Evolutionary conservation across 53 echinoderm and acorn worm species (phyloP).

Genomic region (Paracentrotus lividus): DNA sequence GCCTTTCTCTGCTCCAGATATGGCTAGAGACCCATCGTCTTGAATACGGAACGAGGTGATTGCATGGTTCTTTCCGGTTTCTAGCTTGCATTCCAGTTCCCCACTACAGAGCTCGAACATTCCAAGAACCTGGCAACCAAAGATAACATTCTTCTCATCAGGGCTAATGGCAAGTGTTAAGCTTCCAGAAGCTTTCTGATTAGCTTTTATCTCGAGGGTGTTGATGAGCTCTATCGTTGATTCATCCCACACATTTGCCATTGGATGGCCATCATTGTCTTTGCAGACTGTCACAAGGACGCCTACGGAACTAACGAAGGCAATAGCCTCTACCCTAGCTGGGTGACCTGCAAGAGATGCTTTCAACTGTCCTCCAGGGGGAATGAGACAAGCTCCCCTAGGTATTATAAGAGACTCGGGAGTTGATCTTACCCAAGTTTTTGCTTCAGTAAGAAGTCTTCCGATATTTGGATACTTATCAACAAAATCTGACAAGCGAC

Average conservation of each 20-base stretch:
- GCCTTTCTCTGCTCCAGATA: conserved; percentile 75
- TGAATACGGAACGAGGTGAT: conserved; percentile 73
- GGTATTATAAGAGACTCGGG: conserved; percentile 79
- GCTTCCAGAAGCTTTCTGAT: conserved; percentile 46
- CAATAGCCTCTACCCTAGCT: conserved; percentile 76
- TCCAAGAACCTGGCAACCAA: conserved; percentile 76
- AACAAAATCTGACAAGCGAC: conserved; percentile 77
- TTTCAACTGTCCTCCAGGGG: conserved; percentile 89
- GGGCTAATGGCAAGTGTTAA: conserved; percentile 67
- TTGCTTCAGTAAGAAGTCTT: conserved; percentile 73
- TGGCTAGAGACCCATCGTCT: neutral
- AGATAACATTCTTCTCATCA: conserved; percentile 74
- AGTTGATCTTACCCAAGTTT: conserved; percentile 74
- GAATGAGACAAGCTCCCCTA: conserved; percentile 82
- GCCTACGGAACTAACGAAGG: conserved; percentile 72
- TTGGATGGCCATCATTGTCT: conserved; percentile 74
- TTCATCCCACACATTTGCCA: conserved; percentile 88
- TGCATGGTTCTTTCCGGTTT: conserved; percentile 67
- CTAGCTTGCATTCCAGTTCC: conserved; percentile 75
- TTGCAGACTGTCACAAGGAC: conserved; percentile 83
- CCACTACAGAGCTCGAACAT: conserved; percentile 84
- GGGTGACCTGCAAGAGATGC: conserved; percentile 90
- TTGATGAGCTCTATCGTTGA: conserved; percentile 82
- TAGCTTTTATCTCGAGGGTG: conserved; percentile 74
- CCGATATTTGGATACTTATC: conserved; percentile 68